Percentiles rank a stretch among this genome's conserved stretches.
Evolutionary conservation across 2,797 vertebrate species (phyloP).

Genomic region (Falco biarmicus): DNA sequence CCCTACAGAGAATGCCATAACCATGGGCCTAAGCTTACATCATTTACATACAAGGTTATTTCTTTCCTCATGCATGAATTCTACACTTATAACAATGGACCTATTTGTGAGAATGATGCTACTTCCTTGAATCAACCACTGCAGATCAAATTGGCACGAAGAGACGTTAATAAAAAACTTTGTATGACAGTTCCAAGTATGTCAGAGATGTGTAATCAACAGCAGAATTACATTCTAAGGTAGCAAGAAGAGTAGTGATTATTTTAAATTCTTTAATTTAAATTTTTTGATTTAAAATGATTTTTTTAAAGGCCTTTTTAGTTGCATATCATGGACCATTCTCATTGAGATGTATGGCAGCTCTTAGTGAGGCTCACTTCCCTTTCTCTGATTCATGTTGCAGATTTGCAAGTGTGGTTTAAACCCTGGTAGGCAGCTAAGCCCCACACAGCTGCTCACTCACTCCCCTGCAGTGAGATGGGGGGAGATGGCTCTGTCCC

Average conservation of each 20-base stretch:
- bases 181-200: neutral
- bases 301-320: neutral
- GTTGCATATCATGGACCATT: neutral
- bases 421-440: neutral
- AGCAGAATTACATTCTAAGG: neutral
- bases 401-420: neutral
- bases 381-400: neutral
- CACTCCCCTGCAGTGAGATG: neutral
- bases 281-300: neutral
- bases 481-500: neutral
- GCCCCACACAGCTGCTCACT: rapidly evolving
- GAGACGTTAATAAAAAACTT: neutral
- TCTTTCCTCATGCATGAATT: neutral
- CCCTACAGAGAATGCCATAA: neutral
- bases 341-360: neutral
- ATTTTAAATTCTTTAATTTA: neutral
- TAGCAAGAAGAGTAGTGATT: neutral
- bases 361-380: neutral
- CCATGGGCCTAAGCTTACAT: neutral
- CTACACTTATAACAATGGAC: neutral
- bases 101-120: neutral
- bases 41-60: neutral
- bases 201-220: neutral
- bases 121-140: neutral
- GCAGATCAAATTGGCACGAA: neutral